These are phyloP conservation scores for Mya arenaria DNA, from an alignment of 1,140 invertebrate species.

Conservation along the genomic window DNA sequence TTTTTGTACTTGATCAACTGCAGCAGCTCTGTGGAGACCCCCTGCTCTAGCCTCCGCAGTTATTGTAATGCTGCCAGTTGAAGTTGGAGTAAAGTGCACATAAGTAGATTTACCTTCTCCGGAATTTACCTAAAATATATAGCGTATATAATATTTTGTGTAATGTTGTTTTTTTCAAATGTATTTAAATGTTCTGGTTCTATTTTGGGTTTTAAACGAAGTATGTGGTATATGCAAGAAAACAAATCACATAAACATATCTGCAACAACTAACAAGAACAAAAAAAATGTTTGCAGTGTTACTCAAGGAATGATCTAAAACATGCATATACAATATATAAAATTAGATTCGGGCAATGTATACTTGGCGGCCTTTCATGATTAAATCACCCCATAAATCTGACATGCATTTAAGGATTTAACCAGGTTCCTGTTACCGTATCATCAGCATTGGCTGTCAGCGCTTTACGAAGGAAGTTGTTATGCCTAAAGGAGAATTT, in stretches of 20 bases:
- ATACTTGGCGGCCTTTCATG: too few relatives aligned
- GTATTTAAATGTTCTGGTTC: not conserved
- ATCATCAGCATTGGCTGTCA: too few relatives aligned
- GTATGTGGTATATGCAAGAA: not conserved
- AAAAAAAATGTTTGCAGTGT: not conserved
- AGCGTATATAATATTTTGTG: not conserved
- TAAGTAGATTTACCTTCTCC: constrained; percentile 19
- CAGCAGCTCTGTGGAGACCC: not conserved
- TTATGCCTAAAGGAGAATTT: not conserved
- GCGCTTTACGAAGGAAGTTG: too few relatives aligned
- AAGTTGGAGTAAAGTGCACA: constrained; percentile 5
- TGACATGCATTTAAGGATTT: too few relatives aligned
- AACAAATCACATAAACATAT: not conserved
- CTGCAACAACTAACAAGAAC: not conserved
- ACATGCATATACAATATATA: too few relatives aligned
- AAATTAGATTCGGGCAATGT: too few relatives aligned
- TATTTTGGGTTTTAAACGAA: not conserved
- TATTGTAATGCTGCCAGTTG: constrained; percentile 3
- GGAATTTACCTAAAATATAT: not conserved
- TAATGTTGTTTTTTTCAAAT: not conserved
- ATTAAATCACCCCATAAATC: too few relatives aligned
- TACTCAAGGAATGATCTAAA: too few relatives aligned
- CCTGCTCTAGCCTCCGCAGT: constrained; percentile 15
- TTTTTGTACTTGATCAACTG: not conserved
- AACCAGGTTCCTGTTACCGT: too few relatives aligned